Conservation (phyloP, 2,888 invertebrate genomes). For the Mechanitis messenoides region DNA sequence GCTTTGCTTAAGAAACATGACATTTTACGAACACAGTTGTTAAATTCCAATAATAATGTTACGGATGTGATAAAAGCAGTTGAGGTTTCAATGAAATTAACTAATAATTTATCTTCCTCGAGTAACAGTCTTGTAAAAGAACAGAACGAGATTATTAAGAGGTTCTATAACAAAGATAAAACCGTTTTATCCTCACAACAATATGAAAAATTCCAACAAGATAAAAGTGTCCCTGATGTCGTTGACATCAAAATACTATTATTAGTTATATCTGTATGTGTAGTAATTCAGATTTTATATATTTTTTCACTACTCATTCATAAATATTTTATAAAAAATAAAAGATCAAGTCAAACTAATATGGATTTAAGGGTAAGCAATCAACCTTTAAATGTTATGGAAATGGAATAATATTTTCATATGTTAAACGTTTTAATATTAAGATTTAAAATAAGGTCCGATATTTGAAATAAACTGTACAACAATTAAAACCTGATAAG, state of each 20-base stretch:
- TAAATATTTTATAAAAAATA: background rate
- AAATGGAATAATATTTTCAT: slow-evolving; percentile 4
- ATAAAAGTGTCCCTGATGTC: slow-evolving; percentile 1
- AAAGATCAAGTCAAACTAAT: background rate
- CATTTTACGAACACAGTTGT: slow-evolving; percentile 3
- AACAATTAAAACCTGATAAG: too few species aligned
- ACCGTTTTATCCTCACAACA: background rate
- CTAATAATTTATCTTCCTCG: slow-evolving; percentile 13
- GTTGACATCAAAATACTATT: slow-evolving; percentile 8
- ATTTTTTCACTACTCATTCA: background rate
- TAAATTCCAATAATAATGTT: slow-evolving; percentile 10
- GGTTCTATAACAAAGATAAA: background rate
- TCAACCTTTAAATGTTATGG: slow-evolving; percentile 1
- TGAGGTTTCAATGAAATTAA: slow-evolving; percentile 13
- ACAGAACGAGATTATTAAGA: slow-evolving; percentile 1
- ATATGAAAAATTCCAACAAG: background rate
- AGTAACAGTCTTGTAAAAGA: slow-evolving; percentile 14
- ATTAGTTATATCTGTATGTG: slow-evolving; percentile 16
- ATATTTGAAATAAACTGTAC: too few species aligned
- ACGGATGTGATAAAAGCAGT: slow-evolving; percentile 12
- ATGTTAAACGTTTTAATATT: too few species aligned
- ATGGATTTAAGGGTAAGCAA: background rate
- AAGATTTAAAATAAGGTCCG: too few species aligned
- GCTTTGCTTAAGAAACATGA: slow-evolving; percentile 7
- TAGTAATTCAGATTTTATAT: background rate